A percentile compares a stretch with the other conserved stretches of the same genome.
These are phyloP conservation scores for Drosophila birchii DNA, from an alignment of 2,888 invertebrate genomes.

Conservation along the genomic window DNA sequence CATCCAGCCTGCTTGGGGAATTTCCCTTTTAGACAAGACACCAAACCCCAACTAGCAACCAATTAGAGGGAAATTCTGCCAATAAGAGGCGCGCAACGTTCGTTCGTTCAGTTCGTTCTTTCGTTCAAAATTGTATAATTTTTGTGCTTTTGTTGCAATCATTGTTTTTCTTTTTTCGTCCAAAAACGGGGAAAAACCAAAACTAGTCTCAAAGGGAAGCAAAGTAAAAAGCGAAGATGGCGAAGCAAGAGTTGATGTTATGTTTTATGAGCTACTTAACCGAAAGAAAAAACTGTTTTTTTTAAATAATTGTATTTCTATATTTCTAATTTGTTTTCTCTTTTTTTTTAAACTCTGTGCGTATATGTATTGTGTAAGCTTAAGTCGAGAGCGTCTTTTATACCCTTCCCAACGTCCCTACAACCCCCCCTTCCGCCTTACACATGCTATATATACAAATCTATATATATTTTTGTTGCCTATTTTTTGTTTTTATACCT, in stretches of 20 bases:
- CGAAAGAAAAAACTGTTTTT: constrained; percentile 16
- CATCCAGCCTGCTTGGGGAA: constrained; percentile 16
- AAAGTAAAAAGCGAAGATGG: not conserved
- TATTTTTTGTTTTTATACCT: constrained; percentile 59
- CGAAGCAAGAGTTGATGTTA: constrained; percentile 2
- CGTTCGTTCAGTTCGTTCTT: constrained; percentile 5
- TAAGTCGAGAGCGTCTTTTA: constrained; percentile 22
- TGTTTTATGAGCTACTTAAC: constrained; percentile 30
- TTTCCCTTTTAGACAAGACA: constrained; percentile 17
- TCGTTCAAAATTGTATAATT: constrained; percentile 15
- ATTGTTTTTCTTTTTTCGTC: not conserved
- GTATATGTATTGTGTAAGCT: constrained; percentile 26
- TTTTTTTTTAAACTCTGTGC: constrained; percentile 22
- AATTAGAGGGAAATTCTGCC: constrained; percentile 10
- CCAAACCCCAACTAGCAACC: constrained; percentile 3
- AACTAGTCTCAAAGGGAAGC: constrained; percentile 42
- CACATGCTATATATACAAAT: constrained; percentile 29
- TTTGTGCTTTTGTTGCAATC: constrained; percentile 12
- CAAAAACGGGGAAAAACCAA: constrained; percentile 5
- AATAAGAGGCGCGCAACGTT: not conserved
- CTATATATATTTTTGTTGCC: constrained; percentile 62
- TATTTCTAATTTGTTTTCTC: constrained; percentile 25
- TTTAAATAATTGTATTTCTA: constrained; percentile 18
- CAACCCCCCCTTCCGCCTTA: constrained; percentile 1
- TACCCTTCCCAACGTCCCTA: not conserved